Percentiles rank a stretch among this genome's conserved stretches.
These are phyloP conservation scores for Cherax destructor DNA, from an alignment of 1,140 invertebrate species.

Conservation along the genomic window DNA sequence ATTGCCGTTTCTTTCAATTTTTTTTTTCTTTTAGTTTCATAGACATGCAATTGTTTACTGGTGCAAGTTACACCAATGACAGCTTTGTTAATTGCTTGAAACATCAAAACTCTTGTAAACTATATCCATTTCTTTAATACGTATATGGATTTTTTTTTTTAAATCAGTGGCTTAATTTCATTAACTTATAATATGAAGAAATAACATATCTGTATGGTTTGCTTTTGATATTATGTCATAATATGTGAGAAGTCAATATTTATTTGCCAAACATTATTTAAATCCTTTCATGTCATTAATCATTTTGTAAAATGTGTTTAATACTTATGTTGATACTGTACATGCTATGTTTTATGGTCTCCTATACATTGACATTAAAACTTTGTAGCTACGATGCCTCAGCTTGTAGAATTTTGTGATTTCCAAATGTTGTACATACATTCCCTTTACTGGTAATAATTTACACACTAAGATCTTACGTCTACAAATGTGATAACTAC, in stretches of 20 bases:
- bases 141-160: too few relatives aligned
- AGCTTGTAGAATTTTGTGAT: neutral
- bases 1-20: neutral
- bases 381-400: neutral
- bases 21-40: neutral
- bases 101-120: neutral
- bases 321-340: neutral
- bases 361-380: neutral
- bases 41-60: neutral
- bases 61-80: neutral
- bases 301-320: neutral
- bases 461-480: neutral
- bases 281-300: neutral
- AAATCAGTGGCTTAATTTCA: too few relatives aligned
- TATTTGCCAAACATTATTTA: neutral
- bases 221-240: too few relatives aligned
- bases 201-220: too few relatives aligned
- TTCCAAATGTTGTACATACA: neutral
- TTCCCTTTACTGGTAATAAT: neutral
- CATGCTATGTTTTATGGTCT: neutral
- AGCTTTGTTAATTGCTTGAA: neutral
- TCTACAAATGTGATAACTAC: constrained; percentile 1
- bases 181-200: too few relatives aligned
- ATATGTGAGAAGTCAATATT: neutral
- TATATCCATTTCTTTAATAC: neutral